phyloP scores from a whole-genome alignment of 1,140 invertebrate genomes.

The Amyelois transitella region DNA sequence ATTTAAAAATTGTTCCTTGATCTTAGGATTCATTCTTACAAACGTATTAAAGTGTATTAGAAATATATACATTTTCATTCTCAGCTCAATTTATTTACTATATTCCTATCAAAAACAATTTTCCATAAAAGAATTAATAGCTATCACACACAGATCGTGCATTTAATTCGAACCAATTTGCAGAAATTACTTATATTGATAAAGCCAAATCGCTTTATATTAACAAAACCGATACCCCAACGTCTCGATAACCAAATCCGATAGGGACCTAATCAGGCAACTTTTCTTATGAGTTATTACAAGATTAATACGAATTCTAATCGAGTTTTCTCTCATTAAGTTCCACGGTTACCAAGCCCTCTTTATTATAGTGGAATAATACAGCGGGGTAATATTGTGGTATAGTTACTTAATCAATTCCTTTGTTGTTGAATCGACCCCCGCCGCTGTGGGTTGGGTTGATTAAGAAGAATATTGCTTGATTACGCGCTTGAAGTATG shows the following conservation, averaged over 20 bases:
- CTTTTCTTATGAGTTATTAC: slow-evolving; percentile 46
- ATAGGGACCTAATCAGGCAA: slow-evolving; percentile 37
- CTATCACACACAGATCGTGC: too few relatives aligned
- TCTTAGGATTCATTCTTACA: too few relatives aligned
- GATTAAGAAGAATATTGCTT: slow-evolving; percentile 74
- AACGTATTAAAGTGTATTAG: too few relatives aligned
- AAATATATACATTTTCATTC: too few relatives aligned
- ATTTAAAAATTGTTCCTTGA: too few relatives aligned
- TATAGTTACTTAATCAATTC: slow-evolving; percentile 73
- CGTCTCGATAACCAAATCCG: slow-evolving; percentile 9
- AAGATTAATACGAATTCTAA: slow-evolving; percentile 71
- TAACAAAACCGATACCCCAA: background rate
- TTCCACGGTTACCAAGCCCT: slow-evolving; percentile 68
- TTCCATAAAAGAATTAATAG: too few relatives aligned
- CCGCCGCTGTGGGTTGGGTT: slow-evolving; percentile 63
- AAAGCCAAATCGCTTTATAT: too few relatives aligned
- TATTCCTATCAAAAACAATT: too few relatives aligned
- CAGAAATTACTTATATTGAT: too few relatives aligned
- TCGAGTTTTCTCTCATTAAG: slow-evolving; percentile 73
- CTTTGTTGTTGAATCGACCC: slow-evolving; percentile 70
- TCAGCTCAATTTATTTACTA: too few relatives aligned
- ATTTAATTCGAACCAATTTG: too few relatives aligned
- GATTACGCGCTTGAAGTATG: slow-evolving; percentile 70
- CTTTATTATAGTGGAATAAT: slow-evolving; percentile 72
- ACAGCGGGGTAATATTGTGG: slow-evolving; percentile 67